Evolutionary conservation across 2,888 invertebrate species (phyloP).

Genomic region (Cyclophora albipunctata): DNA sequence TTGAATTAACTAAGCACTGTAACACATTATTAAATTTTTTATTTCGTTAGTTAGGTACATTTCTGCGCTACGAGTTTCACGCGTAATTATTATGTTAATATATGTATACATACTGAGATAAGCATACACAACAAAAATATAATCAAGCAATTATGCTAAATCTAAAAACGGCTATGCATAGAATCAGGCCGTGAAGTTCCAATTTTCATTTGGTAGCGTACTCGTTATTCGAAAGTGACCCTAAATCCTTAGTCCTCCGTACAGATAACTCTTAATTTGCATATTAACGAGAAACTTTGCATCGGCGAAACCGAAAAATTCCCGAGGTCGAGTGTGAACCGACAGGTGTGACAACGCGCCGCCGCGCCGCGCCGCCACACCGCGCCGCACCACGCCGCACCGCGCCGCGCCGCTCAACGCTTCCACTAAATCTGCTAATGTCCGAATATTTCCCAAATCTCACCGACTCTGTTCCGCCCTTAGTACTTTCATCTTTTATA

Average conservation of each 20-base stretch:
- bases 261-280: constrained; percentile 70
- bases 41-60: constrained; percentile 37
- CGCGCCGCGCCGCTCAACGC: constrained; percentile 14
- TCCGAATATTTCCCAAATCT: too few species aligned
- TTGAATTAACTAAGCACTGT: constrained; percentile 49
- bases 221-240: constrained; percentile 53
- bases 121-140: constrained; percentile 47
- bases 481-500: too few species aligned
- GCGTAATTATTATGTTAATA: constrained; percentile 46
- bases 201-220: constrained; percentile 51
- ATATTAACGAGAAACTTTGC: constrained; percentile 74
- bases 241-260: constrained; percentile 53
- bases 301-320: constrained; percentile 65
- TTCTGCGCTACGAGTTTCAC: constrained; percentile 39
- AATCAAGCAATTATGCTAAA: constrained; percentile 59
- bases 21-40: constrained; percentile 48
- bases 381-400: constrained; percentile 3
- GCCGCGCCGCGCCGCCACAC: constrained; percentile 33
- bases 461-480: too few species aligned
- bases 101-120: constrained; percentile 38
- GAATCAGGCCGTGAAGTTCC: constrained; percentile 53
- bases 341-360: constrained; percentile 53
- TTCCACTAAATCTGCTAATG: not conserved
- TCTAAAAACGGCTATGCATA: constrained; percentile 52
- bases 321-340: constrained; percentile 57